These are phyloP conservation scores for Aphis gossypii DNA, from an alignment of 1,140 invertebrate genomes.

Conservation along the genomic window DNA sequence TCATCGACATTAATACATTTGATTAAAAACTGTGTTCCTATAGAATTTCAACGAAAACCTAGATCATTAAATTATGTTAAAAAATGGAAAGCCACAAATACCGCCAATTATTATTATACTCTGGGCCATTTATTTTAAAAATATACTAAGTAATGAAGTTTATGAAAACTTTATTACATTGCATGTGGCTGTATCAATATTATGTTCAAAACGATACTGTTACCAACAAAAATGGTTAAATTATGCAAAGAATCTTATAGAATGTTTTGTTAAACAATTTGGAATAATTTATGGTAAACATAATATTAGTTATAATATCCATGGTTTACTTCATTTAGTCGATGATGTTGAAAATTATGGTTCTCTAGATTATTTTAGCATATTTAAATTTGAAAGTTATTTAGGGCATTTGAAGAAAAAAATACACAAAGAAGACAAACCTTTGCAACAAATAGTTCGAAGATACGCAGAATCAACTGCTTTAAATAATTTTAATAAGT, in stretches of 20 bases:
- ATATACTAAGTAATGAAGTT: slow-evolving; percentile 18
- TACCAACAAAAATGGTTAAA: too few relatives aligned
- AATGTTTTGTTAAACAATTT: too few relatives aligned
- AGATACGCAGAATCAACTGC: too few relatives aligned
- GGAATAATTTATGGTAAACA: background rate
- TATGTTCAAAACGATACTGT: slow-evolving; percentile 4
- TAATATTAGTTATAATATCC: background rate
- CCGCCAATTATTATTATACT: slow-evolving; percentile 64
- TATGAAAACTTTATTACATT: slow-evolving; percentile 23
- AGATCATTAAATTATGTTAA: slow-evolving; percentile 59
- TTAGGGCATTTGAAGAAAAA: too few relatives aligned
- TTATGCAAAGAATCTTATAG: too few relatives aligned
- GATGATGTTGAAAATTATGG: background rate
- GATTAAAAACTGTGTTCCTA: slow-evolving; percentile 59
- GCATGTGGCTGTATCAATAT: slow-evolving; percentile 17
- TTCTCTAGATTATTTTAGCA: too few relatives aligned
- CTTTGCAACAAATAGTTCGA: too few relatives aligned
- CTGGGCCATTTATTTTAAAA: slow-evolving; percentile 63
- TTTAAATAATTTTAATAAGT: too few relatives aligned
- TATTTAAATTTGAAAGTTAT: too few relatives aligned
- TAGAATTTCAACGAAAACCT: slow-evolving; percentile 62
- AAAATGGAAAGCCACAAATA: slow-evolving; percentile 64
- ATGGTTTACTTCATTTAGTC: background rate
- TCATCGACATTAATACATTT: slow-evolving; percentile 50
- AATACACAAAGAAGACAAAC: too few relatives aligned